Evolutionary conservation across 37 sponge, comb jelly and placozoan genomes (phyloP).

Genomic region (Spongilla lacustris): DNA sequence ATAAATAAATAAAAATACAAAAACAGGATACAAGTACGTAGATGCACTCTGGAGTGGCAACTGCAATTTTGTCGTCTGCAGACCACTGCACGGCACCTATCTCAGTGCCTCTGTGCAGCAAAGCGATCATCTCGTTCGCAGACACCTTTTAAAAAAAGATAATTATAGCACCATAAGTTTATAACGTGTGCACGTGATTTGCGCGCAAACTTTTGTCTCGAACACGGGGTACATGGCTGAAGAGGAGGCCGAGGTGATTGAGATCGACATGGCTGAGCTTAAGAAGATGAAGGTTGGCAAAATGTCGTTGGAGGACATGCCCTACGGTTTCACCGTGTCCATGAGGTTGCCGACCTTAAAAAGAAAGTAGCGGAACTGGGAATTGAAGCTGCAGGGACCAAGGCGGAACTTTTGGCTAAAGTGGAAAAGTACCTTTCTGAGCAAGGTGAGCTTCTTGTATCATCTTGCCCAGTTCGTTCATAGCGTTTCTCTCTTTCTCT

Average conservation of each 20-base stretch:
- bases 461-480: neutral
- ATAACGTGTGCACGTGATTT: neutral
- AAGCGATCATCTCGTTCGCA: neutral
- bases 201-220: neutral
- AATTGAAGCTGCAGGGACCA: slow-evolving; percentile 73
- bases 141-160: too few species aligned
- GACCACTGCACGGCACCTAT: slow-evolving; percentile 5
- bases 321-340: too few species aligned
- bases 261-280: slow-evolving; percentile 71
- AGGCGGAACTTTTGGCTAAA: slow-evolving; percentile 71
- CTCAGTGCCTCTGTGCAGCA: neutral
- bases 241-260: slow-evolving; percentile 26
- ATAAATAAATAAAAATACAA: too few species aligned
- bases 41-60: neutral
- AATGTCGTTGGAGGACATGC: neutral
- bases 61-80: slow-evolving; percentile 3
- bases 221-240: slow-evolving; percentile 20
- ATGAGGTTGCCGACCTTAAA: slow-evolving; percentile 74
- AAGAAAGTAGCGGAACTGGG: slow-evolving; percentile 62
- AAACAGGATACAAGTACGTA: slow-evolving; percentile 22
- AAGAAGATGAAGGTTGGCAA: slow-evolving; percentile 73
- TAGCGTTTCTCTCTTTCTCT: neutral
- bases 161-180: neutral
- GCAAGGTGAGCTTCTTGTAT: slow-evolving; percentile 63
- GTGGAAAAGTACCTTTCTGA: slow-evolving; percentile 67